phyloP scores from a whole-genome alignment of 2,888 invertebrate species.

The Xestia xanthographa region DNA sequence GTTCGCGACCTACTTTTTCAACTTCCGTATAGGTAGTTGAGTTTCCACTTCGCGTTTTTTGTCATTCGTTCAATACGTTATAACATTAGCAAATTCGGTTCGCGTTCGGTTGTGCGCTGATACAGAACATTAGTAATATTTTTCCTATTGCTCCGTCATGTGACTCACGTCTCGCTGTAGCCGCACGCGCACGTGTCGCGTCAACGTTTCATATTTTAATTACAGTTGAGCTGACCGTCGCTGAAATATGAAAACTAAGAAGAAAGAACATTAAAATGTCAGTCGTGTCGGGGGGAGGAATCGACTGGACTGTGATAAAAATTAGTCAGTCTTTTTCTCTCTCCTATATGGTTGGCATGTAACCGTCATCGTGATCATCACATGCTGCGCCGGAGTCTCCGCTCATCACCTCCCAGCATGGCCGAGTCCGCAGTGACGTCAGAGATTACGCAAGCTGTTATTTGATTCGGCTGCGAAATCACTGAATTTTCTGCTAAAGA shows the following conservation, averaged over 20 bases:
- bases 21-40: conserved; percentile 83
- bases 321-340: conserved; percentile 95
- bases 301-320: conserved; percentile 91
- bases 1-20: conserved; percentile 85
- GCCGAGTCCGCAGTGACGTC: conserved; percentile 88
- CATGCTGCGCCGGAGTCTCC: conserved; percentile 54
- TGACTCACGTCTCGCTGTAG: conserved; percentile 71
- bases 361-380: conserved; percentile 73
- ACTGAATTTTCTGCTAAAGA: conserved; percentile 88
- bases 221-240: conserved; percentile 73
- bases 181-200: conserved; percentile 64
- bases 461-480: conserved; percentile 87
- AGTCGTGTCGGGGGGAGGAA: conserved; percentile 92
- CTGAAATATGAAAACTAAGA: conserved; percentile 65
- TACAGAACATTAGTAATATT: conserved; percentile 71
- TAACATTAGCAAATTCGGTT: conserved; percentile 63
- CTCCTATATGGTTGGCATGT: conserved; percentile 92
- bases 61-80: conserved; percentile 59
- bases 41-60: conserved; percentile 79
- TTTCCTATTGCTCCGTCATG: conserved; percentile 78
- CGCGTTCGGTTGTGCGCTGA: conserved; percentile 66
- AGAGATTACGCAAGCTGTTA: conserved; percentile 88
- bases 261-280: conserved; percentile 78
- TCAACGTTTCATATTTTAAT: conserved; percentile 69
- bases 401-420: conserved; percentile 52